Conservation (phyloP, 2,888 invertebrate species). For the Drosophila recens region DNA sequence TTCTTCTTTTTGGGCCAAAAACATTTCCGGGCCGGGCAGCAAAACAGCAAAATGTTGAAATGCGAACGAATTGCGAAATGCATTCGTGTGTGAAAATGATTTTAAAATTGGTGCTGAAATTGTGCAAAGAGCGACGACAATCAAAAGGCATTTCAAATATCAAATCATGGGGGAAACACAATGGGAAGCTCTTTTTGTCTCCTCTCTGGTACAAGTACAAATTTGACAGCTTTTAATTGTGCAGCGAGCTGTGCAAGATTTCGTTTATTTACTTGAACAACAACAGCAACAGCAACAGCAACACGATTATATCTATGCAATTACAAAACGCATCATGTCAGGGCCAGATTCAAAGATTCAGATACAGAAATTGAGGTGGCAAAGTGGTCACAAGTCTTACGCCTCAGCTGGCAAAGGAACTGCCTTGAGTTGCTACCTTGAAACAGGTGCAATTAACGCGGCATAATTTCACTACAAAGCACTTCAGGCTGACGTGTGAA, state of each 20-base stretch:
- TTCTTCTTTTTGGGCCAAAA: constrained; percentile 54
- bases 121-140: constrained; percentile 65
- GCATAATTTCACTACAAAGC: constrained; percentile 67
- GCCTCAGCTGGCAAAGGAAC: constrained; percentile 69
- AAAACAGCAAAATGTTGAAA: constrained; percentile 14
- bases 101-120: constrained; percentile 73
- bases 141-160: constrained; percentile 67
- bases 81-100: constrained; percentile 81
- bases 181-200: constrained; percentile 6
- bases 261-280: constrained; percentile 31
- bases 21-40: constrained; percentile 60
- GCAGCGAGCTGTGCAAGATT: constrained; percentile 60
- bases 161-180: constrained; percentile 46
- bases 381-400: constrained; percentile 52
- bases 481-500: constrained; percentile 68
- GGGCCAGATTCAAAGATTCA: constrained; percentile 47
- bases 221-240: constrained; percentile 80
- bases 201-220: constrained; percentile 41
- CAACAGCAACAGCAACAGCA: constrained; percentile 7
- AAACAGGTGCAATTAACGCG: constrained; percentile 68
- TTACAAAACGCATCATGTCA: constrained; percentile 71
- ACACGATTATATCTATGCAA: constrained; percentile 42
- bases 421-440: constrained; percentile 52
- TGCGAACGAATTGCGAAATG: constrained; percentile 51
- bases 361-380: constrained; percentile 13